These are phyloP conservation scores for Rallus limicola DNA, from an alignment of 2,113 vertebrate genomes.

Conservation along the genomic window DNA sequence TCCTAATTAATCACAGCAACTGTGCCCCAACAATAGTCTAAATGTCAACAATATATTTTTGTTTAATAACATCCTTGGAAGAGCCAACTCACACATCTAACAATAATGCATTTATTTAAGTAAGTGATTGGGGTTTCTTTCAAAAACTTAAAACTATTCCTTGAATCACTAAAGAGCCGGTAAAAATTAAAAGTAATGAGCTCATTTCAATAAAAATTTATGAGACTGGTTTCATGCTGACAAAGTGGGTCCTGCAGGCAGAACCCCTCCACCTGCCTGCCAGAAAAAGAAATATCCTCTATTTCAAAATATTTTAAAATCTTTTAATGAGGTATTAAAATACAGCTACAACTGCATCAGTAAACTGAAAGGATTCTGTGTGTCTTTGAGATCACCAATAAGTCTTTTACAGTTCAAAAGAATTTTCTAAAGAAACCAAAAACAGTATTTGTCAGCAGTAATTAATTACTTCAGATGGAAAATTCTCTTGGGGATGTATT, in stretches of 20 bases:
- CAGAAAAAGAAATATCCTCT: neutral
- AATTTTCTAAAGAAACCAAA: neutral
- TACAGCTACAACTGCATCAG: neutral
- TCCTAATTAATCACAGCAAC: neutral
- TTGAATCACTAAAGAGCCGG: neutral
- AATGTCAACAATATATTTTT: neutral
- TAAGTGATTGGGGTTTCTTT: neutral
- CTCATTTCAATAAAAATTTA: conserved; percentile 75
- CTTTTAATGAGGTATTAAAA: conserved; percentile 24
- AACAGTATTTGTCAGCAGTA: neutral
- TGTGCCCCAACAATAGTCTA: neutral
- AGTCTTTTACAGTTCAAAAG: neutral
- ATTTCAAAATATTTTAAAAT: conserved; percentile 39
- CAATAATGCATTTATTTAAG: neutral
- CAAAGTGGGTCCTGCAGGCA: conserved; percentile 48
- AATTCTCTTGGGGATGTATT: neutral
- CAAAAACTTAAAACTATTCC: neutral
- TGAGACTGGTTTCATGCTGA: conserved; percentile 58
- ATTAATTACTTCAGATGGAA: neutral
- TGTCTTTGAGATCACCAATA: neutral
- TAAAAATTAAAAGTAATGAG: conserved; percentile 70
- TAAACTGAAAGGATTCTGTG: neutral
- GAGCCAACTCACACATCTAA: neutral
- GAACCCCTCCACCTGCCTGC: conserved; percentile 22
- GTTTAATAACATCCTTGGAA: neutral